Evolutionary conservation across 2,888 invertebrate genomes (phyloP).

Genomic region (Macaria notata): DNA sequence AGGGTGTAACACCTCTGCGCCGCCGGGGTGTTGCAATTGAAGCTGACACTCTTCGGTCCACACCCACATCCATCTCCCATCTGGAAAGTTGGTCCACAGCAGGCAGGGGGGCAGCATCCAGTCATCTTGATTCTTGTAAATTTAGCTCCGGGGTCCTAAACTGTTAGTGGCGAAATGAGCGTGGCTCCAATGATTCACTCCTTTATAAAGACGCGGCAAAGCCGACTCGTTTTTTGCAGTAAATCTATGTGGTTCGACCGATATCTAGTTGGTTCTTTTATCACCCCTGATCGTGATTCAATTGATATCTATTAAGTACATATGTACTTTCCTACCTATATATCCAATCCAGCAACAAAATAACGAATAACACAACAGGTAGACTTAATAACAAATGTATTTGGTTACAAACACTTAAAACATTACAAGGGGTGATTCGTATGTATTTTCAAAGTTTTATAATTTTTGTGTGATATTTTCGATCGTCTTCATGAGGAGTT

Average conservation of each 20-base stretch:
- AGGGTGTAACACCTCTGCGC: constrained; percentile 49
- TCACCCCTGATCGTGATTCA: too few relatives aligned
- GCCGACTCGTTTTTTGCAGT: constrained; percentile 36
- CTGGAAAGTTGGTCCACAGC: constrained; percentile 1
- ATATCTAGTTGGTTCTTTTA: constrained; percentile 20
- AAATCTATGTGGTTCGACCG: constrained; percentile 32
- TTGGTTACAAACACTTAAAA: constrained; percentile 26
- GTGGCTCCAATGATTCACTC: constrained; percentile 4
- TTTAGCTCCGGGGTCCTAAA: constrained; percentile 26
- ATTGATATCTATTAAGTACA: too few relatives aligned
- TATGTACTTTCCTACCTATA: too few relatives aligned
- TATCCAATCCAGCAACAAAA: too few relatives aligned
- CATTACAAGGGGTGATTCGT: background rate
- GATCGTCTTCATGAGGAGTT: background rate
- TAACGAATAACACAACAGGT: too few relatives aligned
- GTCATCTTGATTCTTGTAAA: constrained; percentile 36
- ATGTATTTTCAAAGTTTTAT: too few relatives aligned
- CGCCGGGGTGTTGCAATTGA: constrained; percentile 45
- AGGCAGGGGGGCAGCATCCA: constrained; percentile 13
- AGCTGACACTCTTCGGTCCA: constrained; percentile 37
- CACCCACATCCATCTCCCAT: too few relatives aligned
- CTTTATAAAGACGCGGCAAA: constrained; percentile 42
- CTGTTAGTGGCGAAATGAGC: constrained; percentile 35
- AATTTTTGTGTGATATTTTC: too few relatives aligned
- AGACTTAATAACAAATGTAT: constrained; percentile 11